Base-by-base conservation (phyloP, 53 echinoderm and acorn worm species). In the Temnopleurus reevesii region DNA sequence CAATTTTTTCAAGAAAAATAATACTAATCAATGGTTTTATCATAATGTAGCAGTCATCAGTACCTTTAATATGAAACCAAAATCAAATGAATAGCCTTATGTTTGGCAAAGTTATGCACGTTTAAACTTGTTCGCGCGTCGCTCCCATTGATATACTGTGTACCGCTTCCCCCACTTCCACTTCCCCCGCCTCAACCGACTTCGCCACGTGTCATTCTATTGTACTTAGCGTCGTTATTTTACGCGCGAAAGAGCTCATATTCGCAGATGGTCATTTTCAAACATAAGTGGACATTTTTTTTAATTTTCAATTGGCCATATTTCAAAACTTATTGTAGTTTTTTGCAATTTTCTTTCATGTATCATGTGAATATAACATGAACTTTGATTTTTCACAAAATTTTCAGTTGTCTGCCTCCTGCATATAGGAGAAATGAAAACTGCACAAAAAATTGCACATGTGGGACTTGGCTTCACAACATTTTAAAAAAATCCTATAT, bases 341-440 rank as follows among this genome's bases (percentile, higher is more conserved):
- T 59, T 1, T 10, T 7, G 59, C 21, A 26, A 59, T 59, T 59
- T 59, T n/a, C 21, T 59, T 59, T 26, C 59, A n/a, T 18, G 27
- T 59, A 59, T 18, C 59, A 59, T 59, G 27, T 24, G 59, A 59
- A 59, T 24, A 59, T 8, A 59, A 26, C 21, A 24, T 24, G 59
- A 59, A 59, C 21, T 59, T 59, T 59, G 18, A 59, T 59, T 59
- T 59, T 59, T 59, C 59, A 59, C 21, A 59, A 59, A 59, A 59
- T 24, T 24, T 24, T 24, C 8, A 8, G 59, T 13, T n/a, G 59
- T n/a, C 59, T 4, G 59, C 59, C 21, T 59, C 7, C 59, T 59
- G 18, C 59, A 19, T 59, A 59, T 26, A 59, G 59, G 59, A n/a
- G 59, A 59, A 59, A 59, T 59, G 59, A 26, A 59, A 59, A 59